These are phyloP conservation scores for Stegostoma tigrinum DNA, from an alignment of 2,113 vertebrate genomes.

Conservation along the genomic window DNA sequence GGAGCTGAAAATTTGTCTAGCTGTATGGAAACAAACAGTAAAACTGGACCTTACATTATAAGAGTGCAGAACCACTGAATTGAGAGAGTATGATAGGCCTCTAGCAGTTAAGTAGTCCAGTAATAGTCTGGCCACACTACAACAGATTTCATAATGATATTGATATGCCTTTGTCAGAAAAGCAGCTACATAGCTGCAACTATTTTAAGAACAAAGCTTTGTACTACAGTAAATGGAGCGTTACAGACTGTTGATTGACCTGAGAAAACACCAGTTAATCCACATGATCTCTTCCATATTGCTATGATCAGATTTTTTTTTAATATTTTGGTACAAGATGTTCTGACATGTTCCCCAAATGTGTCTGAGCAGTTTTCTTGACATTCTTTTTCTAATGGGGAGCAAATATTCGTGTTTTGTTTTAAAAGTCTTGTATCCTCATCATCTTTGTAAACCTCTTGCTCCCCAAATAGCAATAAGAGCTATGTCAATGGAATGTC, in stretches of 20 bases:
- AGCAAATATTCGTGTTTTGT: too few species aligned
- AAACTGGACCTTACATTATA: neutral
- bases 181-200: neutral
- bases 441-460: too few species aligned
- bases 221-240: neutral
- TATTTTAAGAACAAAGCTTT: neutral
- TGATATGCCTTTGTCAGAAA: neutral
- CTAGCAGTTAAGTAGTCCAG: neutral
- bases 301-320: neutral
- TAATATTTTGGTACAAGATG: neutral
- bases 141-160: neutral
- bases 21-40: conserved; percentile 11
- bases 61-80: neutral
- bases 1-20: neutral
- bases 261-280: neutral
- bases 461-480: too few species aligned
- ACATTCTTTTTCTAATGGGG: too few species aligned
- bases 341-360: neutral
- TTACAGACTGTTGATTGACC: neutral
- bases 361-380: too few species aligned
- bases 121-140: neutral
- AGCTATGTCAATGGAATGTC: too few species aligned
- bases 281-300: neutral
- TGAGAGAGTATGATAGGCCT: neutral
- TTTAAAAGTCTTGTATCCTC: too few species aligned